These are phyloP conservation scores for Pollenia griseotomentosa DNA, from an alignment of 2,888 invertebrate species.

Conservation along the genomic window DNA sequence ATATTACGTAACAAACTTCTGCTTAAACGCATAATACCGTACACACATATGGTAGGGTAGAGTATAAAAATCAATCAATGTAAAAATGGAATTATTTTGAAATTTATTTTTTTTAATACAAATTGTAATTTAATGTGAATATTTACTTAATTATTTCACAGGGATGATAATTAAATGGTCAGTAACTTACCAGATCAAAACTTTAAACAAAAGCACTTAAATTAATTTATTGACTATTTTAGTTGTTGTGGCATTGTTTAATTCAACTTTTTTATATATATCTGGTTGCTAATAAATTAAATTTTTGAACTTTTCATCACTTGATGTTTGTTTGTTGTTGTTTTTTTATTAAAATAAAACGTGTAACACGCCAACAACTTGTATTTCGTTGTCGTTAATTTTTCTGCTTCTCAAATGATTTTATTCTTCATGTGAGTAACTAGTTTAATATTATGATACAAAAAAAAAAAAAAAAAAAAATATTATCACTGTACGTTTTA, in stretches of 20 bases:
- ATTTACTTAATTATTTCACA: neutral
- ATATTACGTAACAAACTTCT: too few relatives aligned
- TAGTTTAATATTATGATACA: conserved; percentile 18
- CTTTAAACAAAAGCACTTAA: neutral
- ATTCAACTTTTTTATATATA: neutral
- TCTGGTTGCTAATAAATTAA: conserved; percentile 15
- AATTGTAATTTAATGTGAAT: neutral
- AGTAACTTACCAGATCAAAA: conserved; percentile 35
- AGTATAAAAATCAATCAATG: neutral
- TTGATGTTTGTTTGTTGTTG: conserved; percentile 24
- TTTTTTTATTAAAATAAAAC: conserved; percentile 27
- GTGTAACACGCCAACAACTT: conserved; percentile 54
- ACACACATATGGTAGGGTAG: neutral
- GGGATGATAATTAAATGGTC: conserved; percentile 29
- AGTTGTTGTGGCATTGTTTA: neutral
- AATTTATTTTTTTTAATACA: too few relatives aligned
- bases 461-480: neutral
- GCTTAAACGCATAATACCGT: too few relatives aligned
- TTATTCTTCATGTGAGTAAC: conserved; percentile 21
- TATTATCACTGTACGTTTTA: conserved; percentile 9
- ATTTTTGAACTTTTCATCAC: conserved; percentile 23
- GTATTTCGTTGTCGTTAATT: conserved; percentile 15
- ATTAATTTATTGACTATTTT: neutral
- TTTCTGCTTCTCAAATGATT: conserved; percentile 41
- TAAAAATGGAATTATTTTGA: neutral